phyloP scores from a whole-genome alignment of 30 jellyfish, hydroid and myxozoan species.

The Aurelia aurita region DNA sequence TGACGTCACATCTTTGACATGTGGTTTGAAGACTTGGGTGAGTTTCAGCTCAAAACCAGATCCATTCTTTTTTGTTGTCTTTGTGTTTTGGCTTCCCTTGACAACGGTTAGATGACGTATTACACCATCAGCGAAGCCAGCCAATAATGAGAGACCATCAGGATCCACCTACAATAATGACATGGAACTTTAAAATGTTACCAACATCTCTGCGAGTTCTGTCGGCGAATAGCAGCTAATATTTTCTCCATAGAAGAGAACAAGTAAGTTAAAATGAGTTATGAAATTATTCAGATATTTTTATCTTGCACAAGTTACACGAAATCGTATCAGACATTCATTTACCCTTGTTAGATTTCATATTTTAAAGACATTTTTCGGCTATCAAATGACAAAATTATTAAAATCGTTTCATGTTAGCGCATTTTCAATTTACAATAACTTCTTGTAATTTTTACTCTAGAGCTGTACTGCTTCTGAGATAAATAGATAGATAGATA shows the following conservation, averaged over 20 bases:
- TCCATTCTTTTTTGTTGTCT: slow-evolving; percentile 30
- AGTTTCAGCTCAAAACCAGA: slow-evolving; percentile 61
- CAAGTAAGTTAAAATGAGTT: too few relatives aligned
- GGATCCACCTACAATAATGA: slow-evolving; percentile 72
- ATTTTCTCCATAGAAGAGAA: too few relatives aligned
- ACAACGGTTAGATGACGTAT: slow-evolving; percentile 78
- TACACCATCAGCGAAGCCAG: slow-evolving; percentile 96
- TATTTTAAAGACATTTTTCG: too few relatives aligned
- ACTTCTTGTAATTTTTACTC: too few relatives aligned
- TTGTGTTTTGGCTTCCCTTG: slow-evolving; percentile 36
- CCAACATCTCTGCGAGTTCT: not conserved
- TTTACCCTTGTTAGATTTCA: too few relatives aligned
- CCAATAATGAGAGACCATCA: slow-evolving; percentile 78
- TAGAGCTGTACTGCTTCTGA: not conserved
- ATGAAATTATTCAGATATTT: too few relatives aligned
- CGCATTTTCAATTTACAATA: too few relatives aligned
- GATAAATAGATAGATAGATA: not conserved
- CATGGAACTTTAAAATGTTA: not conserved
- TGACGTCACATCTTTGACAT: slow-evolving; percentile 80
- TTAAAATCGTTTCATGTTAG: too few relatives aligned
- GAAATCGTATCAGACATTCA: too few relatives aligned
- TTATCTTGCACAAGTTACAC: too few relatives aligned
- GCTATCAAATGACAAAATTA: too few relatives aligned
- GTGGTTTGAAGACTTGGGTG: slow-evolving; percentile 95
- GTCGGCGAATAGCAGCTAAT: too few relatives aligned